Evolutionary conservation across 2,113 vertebrate species (phyloP).

Genomic region (Corythornis cristatus): DNA sequence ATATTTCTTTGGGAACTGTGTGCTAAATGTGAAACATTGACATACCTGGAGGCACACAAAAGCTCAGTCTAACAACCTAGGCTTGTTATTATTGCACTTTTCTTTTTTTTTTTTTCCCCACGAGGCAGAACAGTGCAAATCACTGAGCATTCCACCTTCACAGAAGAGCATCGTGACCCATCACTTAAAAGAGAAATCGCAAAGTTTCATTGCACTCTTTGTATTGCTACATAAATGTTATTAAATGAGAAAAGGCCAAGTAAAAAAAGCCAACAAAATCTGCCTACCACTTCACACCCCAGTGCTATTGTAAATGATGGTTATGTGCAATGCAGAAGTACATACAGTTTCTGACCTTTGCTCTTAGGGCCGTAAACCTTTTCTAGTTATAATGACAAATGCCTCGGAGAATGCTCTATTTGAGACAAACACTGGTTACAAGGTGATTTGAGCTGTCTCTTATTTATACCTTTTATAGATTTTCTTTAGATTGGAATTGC

Average conservation of each 20-base stretch:
- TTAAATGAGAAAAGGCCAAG: conserved; percentile 41
- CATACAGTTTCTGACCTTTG: neutral
- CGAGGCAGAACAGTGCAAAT: neutral
- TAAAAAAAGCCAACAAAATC: conserved; percentile 7
- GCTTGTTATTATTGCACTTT: neutral
- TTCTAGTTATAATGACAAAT: conserved; percentile 21
- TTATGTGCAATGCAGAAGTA: neutral
- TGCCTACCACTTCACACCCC: neutral
- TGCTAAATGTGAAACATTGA: neutral
- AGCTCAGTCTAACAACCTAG: neutral
- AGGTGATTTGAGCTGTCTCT: neutral
- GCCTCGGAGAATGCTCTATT: neutral
- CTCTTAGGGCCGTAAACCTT: conserved; percentile 19
- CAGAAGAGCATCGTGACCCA: neutral
- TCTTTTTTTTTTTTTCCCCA: neutral
- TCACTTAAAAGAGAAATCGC: neutral
- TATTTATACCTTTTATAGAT: neutral
- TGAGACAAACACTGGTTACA: neutral
- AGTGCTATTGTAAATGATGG: conserved; percentile 12
- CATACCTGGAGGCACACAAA: neutral
- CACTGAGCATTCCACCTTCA: neutral
- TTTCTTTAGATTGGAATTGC: neutral
- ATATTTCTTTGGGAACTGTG: neutral
- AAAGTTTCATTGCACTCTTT: neutral
- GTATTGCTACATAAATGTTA: neutral